Evolutionary conservation across 1,140 invertebrate genomes (phyloP), one percentile per base, ranked within the genome.

Genomic region (Ooceraea biroi): DNA sequence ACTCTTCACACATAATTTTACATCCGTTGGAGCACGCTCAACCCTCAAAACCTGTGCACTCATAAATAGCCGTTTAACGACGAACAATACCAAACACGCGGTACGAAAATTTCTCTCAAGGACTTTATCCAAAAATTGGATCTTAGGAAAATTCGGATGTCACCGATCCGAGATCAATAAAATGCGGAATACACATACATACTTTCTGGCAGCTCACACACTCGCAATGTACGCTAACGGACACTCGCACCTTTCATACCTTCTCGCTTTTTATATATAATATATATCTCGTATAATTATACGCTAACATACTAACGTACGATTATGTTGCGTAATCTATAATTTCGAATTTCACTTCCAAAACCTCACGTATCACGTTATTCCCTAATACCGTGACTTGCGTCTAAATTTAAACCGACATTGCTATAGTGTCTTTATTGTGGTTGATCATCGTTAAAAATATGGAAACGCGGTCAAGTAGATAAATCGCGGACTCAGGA

Each of bases 81-180:
- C 25, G 57, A 66, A 83, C 25, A n/a, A 44, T 84, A 36, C 46
- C n/a, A n/a, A n/a, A n/a, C n/a, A 82, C 11, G 48, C 19, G 14
- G n/a, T 71, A 71, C 68, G 22, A 52, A 19, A 76, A 65, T 52
- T 68, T 78, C n/a, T 60, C 22, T 25, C 41, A 30, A 82, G 58
- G 27, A 55, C n/a, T 41, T 17, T 46, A 36, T 88, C 25, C 50
- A 73, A 65, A 71, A 63, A 61, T 52, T 74, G 83, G 55, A 83
- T 61, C 41, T 57, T 83, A 87, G 77, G 88, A 83, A 85, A 86
- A 77, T 58, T 89, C 82, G 50, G 77, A 71, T 65, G 44, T 61
- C 69, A 84, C 60, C 84, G 61, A 88, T 84, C 76, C 80, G 84
- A 88, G 87, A 89, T 89, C 87, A 85, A 83, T 58, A 76, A 89